These are phyloP conservation scores for Heterotilapia buettikoferi DNA, from an alignment of 2,113 vertebrate species.

Conservation along the genomic window DNA sequence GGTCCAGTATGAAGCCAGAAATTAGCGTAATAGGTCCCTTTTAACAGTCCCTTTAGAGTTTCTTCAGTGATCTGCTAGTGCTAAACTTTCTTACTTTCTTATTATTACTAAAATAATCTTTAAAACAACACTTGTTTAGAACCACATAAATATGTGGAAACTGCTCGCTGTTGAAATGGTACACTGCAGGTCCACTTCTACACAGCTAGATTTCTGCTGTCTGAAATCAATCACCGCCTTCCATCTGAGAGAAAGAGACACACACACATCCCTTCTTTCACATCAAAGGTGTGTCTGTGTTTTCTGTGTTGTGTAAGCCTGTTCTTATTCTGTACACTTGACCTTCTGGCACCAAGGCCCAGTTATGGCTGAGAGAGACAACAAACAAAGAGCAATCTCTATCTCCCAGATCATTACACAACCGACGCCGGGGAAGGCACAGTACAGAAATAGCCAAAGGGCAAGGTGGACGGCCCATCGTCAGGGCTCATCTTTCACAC, in stretches of 20 bases:
- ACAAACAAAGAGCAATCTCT: constrained; percentile 66
- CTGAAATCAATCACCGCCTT: constrained; percentile 60
- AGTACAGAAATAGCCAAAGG: constrained; percentile 70
- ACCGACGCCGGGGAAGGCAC: constrained; percentile 37
- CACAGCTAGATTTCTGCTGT: constrained; percentile 24
- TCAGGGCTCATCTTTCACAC: constrained; percentile 69
- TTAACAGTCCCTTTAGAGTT: neutral
- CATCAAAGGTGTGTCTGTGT: constrained; percentile 57
- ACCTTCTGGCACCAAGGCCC: constrained; percentile 63
- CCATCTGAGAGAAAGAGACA: constrained; percentile 25
- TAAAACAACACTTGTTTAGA: neutral
- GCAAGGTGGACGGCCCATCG: constrained; percentile 66
- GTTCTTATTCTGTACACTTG: constrained; percentile 65
- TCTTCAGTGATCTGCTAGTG: neutral
- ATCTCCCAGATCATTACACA: constrained; percentile 68
- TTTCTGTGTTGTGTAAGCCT: constrained; percentile 58
- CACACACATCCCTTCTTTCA: constrained; percentile 34
- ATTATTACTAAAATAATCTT: neutral
- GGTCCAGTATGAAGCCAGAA: neutral
- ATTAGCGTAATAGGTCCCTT: neutral
- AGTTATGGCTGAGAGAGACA: constrained; percentile 66
- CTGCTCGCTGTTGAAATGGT: neutral
- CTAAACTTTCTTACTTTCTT: neutral
- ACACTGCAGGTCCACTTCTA: constrained; percentile 2
- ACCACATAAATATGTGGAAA: neutral